phyloP scores from a whole-genome alignment of 1,140 invertebrate species.

The Platorchestia sp. region DNA sequence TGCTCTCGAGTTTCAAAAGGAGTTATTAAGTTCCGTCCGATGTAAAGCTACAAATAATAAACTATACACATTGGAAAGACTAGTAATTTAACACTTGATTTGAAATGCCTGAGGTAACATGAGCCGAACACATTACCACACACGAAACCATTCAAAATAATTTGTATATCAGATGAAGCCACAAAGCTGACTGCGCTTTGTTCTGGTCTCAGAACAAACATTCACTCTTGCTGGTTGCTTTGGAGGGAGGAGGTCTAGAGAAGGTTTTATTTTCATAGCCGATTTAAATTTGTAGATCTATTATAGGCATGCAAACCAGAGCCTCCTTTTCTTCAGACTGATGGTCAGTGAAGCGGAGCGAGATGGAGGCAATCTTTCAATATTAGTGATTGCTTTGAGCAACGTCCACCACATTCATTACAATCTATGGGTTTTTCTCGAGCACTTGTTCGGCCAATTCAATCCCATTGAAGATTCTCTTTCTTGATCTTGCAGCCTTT shows the following conservation, averaged over 20 bases:
- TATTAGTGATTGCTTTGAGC: constrained; percentile 39
- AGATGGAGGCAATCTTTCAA: constrained; percentile 24
- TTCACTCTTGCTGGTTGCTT: constrained; percentile 17
- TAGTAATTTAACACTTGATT: not conserved
- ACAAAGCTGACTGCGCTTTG: constrained; percentile 4
- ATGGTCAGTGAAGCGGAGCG: constrained; percentile 21
- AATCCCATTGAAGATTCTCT: not conserved
- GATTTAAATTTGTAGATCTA: constrained; percentile 32
- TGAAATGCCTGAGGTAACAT: not conserved
- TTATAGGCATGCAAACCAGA: constrained; percentile 36
- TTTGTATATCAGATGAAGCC: not conserved
- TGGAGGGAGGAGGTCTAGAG: not conserved
- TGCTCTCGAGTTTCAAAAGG: not conserved
- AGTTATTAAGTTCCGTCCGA: not conserved
- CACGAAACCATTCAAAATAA: not conserved
- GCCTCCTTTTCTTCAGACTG: constrained; percentile 11
- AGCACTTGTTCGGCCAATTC: constrained; percentile 38
- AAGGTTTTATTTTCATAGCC: constrained; percentile 40
- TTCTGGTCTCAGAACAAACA: not conserved
- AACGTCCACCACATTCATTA: constrained; percentile 38
- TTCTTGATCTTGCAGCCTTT: constrained; percentile 39
- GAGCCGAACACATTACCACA: not conserved
- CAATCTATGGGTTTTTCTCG: constrained; percentile 13
- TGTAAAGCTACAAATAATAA: not conserved
- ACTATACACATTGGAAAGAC: not conserved